phyloP scores from a whole-genome alignment of 1,140 invertebrate species.

The Nebria ingens region DNA sequence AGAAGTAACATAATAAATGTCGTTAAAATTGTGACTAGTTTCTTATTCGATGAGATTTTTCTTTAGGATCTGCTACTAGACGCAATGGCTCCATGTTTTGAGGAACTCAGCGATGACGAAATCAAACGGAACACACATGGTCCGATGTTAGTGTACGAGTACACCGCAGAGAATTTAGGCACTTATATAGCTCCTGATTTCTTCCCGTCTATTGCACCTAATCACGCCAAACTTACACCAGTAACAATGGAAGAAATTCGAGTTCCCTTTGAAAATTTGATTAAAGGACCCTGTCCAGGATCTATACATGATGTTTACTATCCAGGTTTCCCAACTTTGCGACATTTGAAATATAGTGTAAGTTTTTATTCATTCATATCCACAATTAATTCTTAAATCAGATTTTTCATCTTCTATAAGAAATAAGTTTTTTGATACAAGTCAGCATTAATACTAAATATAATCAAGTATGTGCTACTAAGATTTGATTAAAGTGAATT shows the following conservation, averaged over 20 bases:
- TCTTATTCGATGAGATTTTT: too few species aligned
- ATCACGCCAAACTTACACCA: conserved; percentile 42
- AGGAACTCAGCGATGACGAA: conserved; percentile 61
- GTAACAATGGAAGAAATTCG: conserved; percentile 49
- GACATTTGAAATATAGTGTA: conserved; percentile 68
- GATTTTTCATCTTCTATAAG: neutral
- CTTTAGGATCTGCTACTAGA: conserved; percentile 49
- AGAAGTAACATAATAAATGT: conserved; percentile 51
- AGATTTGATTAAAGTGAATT: too few species aligned
- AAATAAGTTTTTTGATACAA: neutral
- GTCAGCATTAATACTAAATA: too few species aligned
- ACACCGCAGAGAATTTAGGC: conserved; percentile 47
- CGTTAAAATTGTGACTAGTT: too few species aligned
- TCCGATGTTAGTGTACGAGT: conserved; percentile 72
- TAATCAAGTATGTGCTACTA: too few species aligned
- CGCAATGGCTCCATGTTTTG: conserved; percentile 66
- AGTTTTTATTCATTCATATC: conserved; percentile 20
- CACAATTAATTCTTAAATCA: too few species aligned
- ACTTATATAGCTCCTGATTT: conserved; percentile 45
- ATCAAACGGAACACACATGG: conserved; percentile 68
- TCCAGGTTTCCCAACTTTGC: conserved; percentile 85
- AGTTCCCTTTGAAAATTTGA: conserved; percentile 47
- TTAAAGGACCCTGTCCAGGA: conserved; percentile 63
- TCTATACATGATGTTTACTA: conserved; percentile 61
- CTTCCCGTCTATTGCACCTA: conserved; percentile 51